Evolutionary conservation across 2,797 vertebrate genomes (phyloP).

Genomic region (Rhodeus uyekii): DNA sequence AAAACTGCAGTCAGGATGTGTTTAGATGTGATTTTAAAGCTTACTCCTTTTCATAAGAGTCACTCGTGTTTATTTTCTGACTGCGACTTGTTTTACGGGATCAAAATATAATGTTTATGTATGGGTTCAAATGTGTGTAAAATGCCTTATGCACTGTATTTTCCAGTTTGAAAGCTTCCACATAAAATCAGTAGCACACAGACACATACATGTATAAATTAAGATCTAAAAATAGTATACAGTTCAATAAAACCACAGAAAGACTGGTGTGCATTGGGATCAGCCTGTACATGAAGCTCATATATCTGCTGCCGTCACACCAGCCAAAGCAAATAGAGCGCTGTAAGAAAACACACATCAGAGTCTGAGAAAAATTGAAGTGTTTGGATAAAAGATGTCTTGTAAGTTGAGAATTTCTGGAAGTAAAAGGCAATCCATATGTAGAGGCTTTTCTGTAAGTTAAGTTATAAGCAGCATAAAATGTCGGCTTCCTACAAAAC

Average conservation of each 20-base stretch:
- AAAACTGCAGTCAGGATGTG: not conserved
- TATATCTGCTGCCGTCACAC: not conserved
- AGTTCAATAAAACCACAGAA: not conserved
- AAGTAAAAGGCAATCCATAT: not conserved
- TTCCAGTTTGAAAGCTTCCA: slow-evolving; percentile 1
- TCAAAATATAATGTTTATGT: not conserved
- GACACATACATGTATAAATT: not conserved
- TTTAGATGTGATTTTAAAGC: not conserved
- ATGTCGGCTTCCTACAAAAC: not conserved
- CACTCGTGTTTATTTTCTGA: not conserved
- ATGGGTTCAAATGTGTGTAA: not conserved
- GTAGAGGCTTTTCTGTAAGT: slow-evolving; percentile 1
- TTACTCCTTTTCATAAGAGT: not conserved
- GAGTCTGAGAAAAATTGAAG: slow-evolving; percentile 4
- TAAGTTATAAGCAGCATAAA: not conserved
- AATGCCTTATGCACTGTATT: not conserved
- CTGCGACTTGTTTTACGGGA: not conserved
- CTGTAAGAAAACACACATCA: slow-evolving; percentile 18
- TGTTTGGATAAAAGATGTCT: slow-evolving; percentile 30
- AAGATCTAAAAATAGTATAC: not conserved
- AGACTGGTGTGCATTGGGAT: not conserved
- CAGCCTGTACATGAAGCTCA: slow-evolving; percentile 15
- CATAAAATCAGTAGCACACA: not conserved
- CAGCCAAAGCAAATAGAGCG: slow-evolving; percentile 4
- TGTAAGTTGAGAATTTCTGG: slow-evolving; percentile 15